These are phyloP conservation scores for Drosophila subobscura DNA, from an alignment of 1,140 invertebrate species.

Conservation along the genomic window DNA sequence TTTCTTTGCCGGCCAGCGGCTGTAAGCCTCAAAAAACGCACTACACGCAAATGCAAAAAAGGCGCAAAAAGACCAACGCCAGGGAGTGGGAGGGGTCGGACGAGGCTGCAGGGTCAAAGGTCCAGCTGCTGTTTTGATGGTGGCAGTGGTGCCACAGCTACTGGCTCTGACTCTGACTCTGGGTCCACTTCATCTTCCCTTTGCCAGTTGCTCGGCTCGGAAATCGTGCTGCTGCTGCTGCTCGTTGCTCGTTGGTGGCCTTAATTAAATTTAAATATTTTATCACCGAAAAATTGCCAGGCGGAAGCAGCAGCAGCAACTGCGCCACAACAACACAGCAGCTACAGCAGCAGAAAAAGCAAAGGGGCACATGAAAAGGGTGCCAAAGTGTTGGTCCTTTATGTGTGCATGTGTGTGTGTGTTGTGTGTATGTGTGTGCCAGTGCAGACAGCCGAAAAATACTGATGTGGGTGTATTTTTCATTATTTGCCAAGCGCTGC, in stretches of 20 bases:
- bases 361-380: constrained; percentile 65
- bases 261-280: constrained; percentile 84
- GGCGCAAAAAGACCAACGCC: constrained; percentile 29
- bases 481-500: constrained; percentile 79
- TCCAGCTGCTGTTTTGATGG: constrained; percentile 7
- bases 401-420: constrained; percentile 13
- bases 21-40: constrained; percentile 72
- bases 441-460: constrained; percentile 79
- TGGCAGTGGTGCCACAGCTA: neutral
- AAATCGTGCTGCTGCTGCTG: constrained; percentile 60
- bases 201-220: constrained; percentile 69
- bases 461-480: constrained; percentile 82
- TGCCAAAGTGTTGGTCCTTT: constrained; percentile 60
- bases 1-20: constrained; percentile 62
- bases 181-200: constrained; percentile 54
- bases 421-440: constrained; percentile 34
- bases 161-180: constrained; percentile 4
- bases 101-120: constrained; percentile 44
- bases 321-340: constrained; percentile 48
- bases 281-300: constrained; percentile 84
- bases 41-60: constrained; percentile 54
- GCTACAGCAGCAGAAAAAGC: constrained; percentile 27
- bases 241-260: constrained; percentile 75
- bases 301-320: constrained; percentile 55
- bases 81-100: constrained; percentile 16